Percentiles rank a stretch among this genome's conserved stretches.
Conservation (phyloP, 2,113 vertebrate genomes). For the Propithecus coquereli region DNA sequence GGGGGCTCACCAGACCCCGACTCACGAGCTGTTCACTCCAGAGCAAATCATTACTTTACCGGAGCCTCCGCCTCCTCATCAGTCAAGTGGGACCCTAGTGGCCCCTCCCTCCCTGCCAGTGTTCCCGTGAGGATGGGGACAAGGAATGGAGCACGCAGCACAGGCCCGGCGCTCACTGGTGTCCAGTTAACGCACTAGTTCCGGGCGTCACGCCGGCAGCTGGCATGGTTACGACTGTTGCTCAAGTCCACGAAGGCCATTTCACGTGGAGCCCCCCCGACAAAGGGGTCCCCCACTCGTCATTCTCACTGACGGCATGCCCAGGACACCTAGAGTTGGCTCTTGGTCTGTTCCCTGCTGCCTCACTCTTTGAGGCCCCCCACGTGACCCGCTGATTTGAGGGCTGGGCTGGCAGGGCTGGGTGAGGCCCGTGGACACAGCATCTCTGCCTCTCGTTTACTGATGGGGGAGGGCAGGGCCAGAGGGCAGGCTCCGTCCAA, state of each 20-base stretch:
- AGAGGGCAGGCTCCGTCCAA: neutral
- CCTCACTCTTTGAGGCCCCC: neutral
- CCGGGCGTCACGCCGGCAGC: accelerated
- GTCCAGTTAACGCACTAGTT: accelerated
- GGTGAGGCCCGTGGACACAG: accelerated
- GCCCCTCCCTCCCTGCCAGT: neutral
- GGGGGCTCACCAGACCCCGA: neutral
- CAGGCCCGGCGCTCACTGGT: neutral
- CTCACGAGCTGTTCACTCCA: neutral
- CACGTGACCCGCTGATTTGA: neutral
- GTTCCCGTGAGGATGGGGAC: neutral
- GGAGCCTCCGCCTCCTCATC: neutral
- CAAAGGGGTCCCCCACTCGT: neutral
- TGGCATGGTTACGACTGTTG: accelerated
- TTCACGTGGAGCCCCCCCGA: neutral
- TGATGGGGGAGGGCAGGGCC: neutral
- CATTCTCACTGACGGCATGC: accelerated
- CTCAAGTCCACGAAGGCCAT: neutral
- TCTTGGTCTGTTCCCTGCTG: no score
- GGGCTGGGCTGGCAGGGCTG: neutral
- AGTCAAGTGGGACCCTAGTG: neutral
- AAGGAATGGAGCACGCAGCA: neutral
- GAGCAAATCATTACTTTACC: neutral
- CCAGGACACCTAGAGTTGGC: neutral
- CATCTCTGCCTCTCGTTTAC: neutral